phyloP scores from a whole-genome alignment of 2,113 vertebrate species.

The Chaenogobius annularis region DNA sequence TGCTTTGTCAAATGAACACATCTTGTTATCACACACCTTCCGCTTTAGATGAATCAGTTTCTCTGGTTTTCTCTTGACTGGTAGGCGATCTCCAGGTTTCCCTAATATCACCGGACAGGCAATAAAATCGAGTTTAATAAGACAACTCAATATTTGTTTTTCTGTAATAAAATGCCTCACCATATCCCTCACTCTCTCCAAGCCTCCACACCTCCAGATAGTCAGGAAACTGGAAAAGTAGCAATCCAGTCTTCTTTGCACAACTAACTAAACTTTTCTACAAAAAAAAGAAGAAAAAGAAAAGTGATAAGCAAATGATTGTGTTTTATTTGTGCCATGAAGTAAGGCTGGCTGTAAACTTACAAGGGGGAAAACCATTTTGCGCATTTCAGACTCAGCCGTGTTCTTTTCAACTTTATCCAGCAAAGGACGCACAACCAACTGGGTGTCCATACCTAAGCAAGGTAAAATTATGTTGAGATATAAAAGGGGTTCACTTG shows the following conservation, averaged over 20 bases:
- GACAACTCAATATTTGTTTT: neutral
- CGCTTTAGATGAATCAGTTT: constrained; percentile 90
- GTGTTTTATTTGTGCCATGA: neutral
- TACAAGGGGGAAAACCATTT: constrained; percentile 89
- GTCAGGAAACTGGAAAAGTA: constrained; percentile 92
- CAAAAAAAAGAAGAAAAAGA: neutral
- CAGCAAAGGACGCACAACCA: constrained; percentile 90
- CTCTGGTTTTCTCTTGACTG: constrained; percentile 83
- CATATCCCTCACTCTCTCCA: constrained; percentile 81
- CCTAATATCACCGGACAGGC: constrained; percentile 65
- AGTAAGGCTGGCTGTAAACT: constrained; percentile 55
- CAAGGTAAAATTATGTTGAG: neutral
- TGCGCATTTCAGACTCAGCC: constrained; percentile 79
- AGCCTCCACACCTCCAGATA: constrained; percentile 93
- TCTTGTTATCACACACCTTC: constrained; percentile 78
- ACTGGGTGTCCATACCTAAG: constrained; percentile 88
- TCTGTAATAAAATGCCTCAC: constrained; percentile 64
- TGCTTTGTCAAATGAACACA: neutral
- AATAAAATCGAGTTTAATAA: neutral
- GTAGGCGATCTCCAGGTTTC: constrained; percentile 81
- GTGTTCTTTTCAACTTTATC: constrained; percentile 85
- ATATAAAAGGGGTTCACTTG: neutral
- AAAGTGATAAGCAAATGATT: neutral
- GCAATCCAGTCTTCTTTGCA: constrained; percentile 83
- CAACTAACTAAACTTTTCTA: constrained; percentile 89